A percentile compares a stretch with the other conserved stretches of the same genome.
Conservation (phyloP, 2,797 vertebrate species). For the Gymnocypris eckloni region DNA sequence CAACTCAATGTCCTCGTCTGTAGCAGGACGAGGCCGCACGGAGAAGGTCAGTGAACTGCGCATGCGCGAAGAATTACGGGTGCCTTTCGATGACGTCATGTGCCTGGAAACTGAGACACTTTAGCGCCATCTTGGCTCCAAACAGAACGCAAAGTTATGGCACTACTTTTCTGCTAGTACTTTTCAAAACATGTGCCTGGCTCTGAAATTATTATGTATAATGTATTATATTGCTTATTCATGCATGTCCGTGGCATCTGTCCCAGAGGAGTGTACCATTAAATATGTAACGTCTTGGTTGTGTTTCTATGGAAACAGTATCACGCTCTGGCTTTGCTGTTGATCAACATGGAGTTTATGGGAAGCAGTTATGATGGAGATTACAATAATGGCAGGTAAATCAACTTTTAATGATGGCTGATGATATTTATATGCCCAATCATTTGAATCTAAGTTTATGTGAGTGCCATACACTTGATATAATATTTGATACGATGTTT, state of each 20-base stretch:
- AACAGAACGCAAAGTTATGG: neutral
- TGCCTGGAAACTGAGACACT: constrained; percentile 47
- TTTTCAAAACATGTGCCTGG: neutral
- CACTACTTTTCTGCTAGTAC: neutral
- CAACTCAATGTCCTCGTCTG: constrained; percentile 68
- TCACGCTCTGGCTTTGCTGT: neutral
- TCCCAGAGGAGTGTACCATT: neutral
- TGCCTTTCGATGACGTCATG: constrained; percentile 57
- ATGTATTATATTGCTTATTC: neutral
- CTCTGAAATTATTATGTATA: neutral
- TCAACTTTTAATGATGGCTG: neutral
- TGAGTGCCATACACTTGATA: neutral
- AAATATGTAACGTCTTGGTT: neutral
- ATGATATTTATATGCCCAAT: neutral
- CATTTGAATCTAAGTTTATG: neutral
- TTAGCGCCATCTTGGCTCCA: constrained; percentile 10
- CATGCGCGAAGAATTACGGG: constrained; percentile 57
- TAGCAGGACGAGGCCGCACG: constrained; percentile 63
- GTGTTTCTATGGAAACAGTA: constrained; percentile 71
- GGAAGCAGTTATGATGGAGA: constrained; percentile 81
- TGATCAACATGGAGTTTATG: constrained; percentile 77
- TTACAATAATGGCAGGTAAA: constrained; percentile 80
- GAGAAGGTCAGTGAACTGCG: constrained; percentile 78
- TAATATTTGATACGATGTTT: neutral
- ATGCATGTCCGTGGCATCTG: neutral